phyloP scores from a whole-genome alignment of 2,113 vertebrate genomes.

The Lepidothrix coronata region DNA sequence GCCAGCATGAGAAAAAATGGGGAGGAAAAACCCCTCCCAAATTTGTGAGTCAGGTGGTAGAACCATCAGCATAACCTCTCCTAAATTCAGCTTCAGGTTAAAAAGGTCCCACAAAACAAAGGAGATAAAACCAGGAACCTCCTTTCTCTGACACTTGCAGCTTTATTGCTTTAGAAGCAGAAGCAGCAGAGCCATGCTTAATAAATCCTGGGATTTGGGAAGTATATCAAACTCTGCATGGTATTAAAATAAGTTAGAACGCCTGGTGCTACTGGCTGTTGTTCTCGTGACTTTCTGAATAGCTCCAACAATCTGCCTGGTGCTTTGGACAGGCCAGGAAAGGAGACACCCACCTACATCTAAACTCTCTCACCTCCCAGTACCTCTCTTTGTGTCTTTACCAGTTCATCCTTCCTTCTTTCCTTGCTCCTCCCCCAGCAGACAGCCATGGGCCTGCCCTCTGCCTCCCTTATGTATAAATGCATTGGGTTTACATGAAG shows the following conservation, averaged over 20 bases:
- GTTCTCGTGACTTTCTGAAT: neutral
- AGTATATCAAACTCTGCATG: neutral
- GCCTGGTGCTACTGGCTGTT: neutral
- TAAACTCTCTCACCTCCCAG: neutral
- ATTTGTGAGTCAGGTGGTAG: neutral
- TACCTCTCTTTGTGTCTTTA: neutral
- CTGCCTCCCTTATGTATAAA: neutral
- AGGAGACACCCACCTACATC: neutral
- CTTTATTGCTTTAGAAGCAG: neutral
- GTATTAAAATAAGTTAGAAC: neutral
- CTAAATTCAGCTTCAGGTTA: neutral
- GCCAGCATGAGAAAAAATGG: neutral
- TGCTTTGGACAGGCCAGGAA: neutral
- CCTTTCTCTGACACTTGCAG: neutral
- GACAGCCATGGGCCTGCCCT: neutral
- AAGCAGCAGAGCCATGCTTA: neutral
- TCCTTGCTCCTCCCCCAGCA: neutral
- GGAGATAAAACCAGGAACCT: neutral
- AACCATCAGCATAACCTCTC: neutral
- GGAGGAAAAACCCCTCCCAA: neutral
- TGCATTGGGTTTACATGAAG: neutral
- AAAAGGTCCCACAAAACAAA: neutral
- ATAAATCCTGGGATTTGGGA: neutral
- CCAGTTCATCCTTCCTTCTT: neutral
- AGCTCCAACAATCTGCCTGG: neutral